A percentile compares a stretch with the other conserved stretches of the same genome.
phyloP scores from a whole-genome alignment of 2,113 vertebrate genomes.

The Jacana jacana region DNA sequence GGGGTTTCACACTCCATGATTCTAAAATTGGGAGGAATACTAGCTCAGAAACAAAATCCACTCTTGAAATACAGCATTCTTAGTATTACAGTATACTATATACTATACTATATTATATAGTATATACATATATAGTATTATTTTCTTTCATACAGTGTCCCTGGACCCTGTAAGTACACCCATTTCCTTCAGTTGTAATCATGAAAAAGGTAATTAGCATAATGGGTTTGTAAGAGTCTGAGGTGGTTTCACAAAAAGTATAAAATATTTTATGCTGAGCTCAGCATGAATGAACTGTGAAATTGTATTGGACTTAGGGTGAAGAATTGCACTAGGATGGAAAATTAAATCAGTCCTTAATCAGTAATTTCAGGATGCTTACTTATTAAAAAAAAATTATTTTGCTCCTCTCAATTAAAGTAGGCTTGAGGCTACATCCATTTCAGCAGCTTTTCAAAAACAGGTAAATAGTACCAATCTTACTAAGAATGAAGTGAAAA shows the following conservation, averaged over 20 bases:
- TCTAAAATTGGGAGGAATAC: background rate
- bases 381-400: background rate
- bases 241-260: background rate
- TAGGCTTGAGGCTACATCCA: background rate
- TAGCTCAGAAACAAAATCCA: background rate
- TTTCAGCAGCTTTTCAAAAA: conserved; percentile 3
- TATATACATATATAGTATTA: background rate
- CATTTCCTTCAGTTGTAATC: background rate
- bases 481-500: background rate
- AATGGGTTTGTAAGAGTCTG: background rate
- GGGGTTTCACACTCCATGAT: background rate
- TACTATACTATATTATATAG: too few relatives aligned
- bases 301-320: background rate
- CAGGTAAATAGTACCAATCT: background rate
- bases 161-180: background rate
- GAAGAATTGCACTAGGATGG: background rate
- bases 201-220: background rate
- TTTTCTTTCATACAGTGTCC: background rate
- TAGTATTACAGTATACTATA: too few relatives aligned
- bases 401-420: background rate
- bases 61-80: background rate
- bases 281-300: background rate
- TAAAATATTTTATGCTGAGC: background rate
- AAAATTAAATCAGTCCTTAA: conserved; percentile 8
- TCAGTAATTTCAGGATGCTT: background rate